phyloP scores from a whole-genome alignment of 2,888 invertebrate genomes.

The Macropis europaea region DNA sequence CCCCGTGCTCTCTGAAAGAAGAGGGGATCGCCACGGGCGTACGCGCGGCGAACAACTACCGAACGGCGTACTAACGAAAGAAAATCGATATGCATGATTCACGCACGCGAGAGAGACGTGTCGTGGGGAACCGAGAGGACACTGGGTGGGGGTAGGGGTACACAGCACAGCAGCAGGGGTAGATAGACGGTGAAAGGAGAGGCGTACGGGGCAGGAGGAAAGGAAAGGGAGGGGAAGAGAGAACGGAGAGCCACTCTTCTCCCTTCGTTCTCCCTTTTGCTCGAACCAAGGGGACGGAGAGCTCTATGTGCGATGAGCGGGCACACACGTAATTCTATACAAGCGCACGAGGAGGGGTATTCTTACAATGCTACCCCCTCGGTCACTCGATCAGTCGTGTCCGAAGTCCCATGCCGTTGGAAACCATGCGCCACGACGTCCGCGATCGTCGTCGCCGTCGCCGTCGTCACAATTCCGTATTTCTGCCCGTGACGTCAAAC shows the following conservation, averaged over 20 bases:
- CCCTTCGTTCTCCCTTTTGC: conserved; percentile 62
- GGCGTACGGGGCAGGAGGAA: conserved; percentile 14
- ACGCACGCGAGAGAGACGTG: conserved; percentile 69
- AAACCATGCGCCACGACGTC: conserved; percentile 59
- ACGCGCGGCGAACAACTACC: conserved; percentile 47
- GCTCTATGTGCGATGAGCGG: conserved; percentile 54
- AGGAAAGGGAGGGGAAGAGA: conserved; percentile 34
- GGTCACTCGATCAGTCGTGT: conserved; percentile 80
- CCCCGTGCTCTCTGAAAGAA: conserved; percentile 47
- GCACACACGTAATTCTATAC: conserved; percentile 76
- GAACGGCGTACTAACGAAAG: conserved; percentile 65
- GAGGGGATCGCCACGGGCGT: conserved; percentile 44
- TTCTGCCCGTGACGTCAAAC: neutral
- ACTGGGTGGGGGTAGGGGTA: conserved; percentile 12
- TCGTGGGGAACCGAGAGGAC: conserved; percentile 48
- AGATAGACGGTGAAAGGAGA: conserved; percentile 52
- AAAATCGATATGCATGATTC: conserved; percentile 80
- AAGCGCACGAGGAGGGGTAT: conserved; percentile 74
- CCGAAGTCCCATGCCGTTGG: conserved; percentile 73
- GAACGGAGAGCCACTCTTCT: conserved; percentile 60
- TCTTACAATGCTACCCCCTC: conserved; percentile 78
- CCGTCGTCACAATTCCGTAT: conserved; percentile 12
- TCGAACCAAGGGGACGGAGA: conserved; percentile 58
- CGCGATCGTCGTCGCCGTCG: conserved; percentile 25
- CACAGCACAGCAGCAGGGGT: conserved; percentile 42